Percentiles rank a stretch among this genome's conserved stretches.
Conservation (phyloP, 2,888 invertebrate species). For the Coelinius sp. region DNA sequence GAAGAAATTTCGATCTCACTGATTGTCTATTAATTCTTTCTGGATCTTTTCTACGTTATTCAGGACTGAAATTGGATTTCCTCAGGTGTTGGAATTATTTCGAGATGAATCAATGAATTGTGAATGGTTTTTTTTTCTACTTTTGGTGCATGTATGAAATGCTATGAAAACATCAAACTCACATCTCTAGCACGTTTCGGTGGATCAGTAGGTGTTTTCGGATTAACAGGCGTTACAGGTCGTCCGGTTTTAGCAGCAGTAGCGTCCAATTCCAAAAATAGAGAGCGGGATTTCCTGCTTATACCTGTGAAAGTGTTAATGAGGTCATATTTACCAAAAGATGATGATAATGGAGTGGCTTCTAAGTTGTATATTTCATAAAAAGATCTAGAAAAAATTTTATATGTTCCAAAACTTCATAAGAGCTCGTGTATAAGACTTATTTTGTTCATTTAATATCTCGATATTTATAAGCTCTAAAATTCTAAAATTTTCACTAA, state of each 20-base stretch:
- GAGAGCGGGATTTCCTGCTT: slow-evolving; percentile 87
- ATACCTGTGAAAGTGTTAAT: slow-evolving; percentile 75
- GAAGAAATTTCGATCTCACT: no score
- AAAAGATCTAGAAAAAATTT: no score
- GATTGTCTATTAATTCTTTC: no score
- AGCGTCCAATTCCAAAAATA: slow-evolving; percentile 89
- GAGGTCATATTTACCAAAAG: neutral
- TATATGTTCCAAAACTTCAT: no score
- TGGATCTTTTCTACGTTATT: no score
- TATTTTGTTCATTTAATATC: no score
- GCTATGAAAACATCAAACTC: slow-evolving; percentile 55
- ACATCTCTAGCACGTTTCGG: slow-evolving; percentile 75
- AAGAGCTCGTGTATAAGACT: no score
- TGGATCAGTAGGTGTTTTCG: slow-evolving; percentile 74
- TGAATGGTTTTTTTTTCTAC: neutral
- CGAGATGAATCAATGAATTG: neutral
- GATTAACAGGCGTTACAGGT: slow-evolving; percentile 74
- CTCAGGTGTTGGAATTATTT: no score
- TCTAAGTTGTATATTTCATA: neutral
- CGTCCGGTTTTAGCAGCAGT: slow-evolving; percentile 77
- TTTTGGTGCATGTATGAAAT: slow-evolving; percentile 25
- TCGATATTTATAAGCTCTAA: no score
- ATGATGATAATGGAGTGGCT: neutral
- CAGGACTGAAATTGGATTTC: no score
- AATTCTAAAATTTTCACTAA: no score